Conservation (phyloP, 2,888 invertebrate genomes). For the Blomia tropicalis region DNA sequence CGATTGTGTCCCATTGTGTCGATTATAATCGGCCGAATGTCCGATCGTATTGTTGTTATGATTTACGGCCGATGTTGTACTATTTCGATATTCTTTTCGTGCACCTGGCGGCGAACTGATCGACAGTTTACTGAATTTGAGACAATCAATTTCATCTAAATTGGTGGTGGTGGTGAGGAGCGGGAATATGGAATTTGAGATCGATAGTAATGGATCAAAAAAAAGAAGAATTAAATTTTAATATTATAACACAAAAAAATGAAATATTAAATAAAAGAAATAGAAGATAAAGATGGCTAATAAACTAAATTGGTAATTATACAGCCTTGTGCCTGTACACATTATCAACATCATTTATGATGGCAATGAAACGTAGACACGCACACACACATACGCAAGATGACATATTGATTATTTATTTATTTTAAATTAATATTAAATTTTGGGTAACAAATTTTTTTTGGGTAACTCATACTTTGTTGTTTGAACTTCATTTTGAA, state of each 20-base stretch:
- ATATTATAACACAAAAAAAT: background rate
- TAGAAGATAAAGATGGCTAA: background rate
- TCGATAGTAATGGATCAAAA: no score
- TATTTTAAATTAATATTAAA: no score
- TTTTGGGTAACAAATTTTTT: background rate
- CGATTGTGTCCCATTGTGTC: background rate
- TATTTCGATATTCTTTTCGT: background rate
- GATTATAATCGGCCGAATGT: background rate
- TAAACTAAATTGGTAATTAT: background rate
- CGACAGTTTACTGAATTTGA: slow-evolving; percentile 22
- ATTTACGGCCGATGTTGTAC: background rate
- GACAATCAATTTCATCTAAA: slow-evolving; percentile 20
- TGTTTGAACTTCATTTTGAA: background rate
- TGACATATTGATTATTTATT: no score
- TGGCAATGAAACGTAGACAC: background rate
- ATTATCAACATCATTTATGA: background rate
- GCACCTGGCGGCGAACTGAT: slow-evolving; percentile 18
- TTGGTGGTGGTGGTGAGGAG: background rate
- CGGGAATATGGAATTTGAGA: background rate
- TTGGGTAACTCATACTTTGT: background rate
- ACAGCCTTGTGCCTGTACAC: background rate
- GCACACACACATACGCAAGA: background rate
- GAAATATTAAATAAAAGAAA: no score
- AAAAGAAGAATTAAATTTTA: background rate
- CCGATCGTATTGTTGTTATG: background rate